Conservation (phyloP, 2,888 invertebrate species). For the Colostygia pectinataria region DNA sequence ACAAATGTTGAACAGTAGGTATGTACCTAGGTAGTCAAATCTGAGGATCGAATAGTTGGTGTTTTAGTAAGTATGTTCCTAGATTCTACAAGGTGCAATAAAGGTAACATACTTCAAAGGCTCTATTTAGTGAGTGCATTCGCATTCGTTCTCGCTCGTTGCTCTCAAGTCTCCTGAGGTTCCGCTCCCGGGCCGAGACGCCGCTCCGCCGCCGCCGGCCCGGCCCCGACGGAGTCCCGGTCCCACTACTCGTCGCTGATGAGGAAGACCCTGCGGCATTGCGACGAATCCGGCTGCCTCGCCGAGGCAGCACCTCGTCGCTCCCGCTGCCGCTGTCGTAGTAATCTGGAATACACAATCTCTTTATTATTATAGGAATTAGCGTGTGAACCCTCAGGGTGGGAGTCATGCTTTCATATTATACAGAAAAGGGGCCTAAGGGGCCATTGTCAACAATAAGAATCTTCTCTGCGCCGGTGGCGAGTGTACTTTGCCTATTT, state of each 20-base stretch:
- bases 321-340: conserved; percentile 72
- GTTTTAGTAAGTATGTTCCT: too few relatives aligned
- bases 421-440: too few relatives aligned
- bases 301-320: conserved; percentile 58
- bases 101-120: conserved; percentile 11
- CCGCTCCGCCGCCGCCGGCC: conserved; percentile 88
- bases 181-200: conserved; percentile 92
- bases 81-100: too few relatives aligned
- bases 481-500: too few relatives aligned
- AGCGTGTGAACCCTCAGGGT: too few relatives aligned
- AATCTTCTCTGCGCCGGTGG: too few relatives aligned
- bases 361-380: too few relatives aligned
- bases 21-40: too few relatives aligned
- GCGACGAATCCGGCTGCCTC: conserved; percentile 57
- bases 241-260: conserved; percentile 48
- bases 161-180: conserved; percentile 92
- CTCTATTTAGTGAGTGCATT: conserved; percentile 92
- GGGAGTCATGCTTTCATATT: too few relatives aligned
- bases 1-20: too few relatives aligned
- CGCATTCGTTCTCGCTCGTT: conserved; percentile 95
- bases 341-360: conserved; percentile 61
- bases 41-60: too few relatives aligned
- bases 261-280: conserved; percentile 60
- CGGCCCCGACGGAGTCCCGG: conserved; percentile 48
- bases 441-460: too few relatives aligned